phyloP scores from a whole-genome alignment of 1,140 invertebrate genomes.

The Dendroctonus valens region DNA sequence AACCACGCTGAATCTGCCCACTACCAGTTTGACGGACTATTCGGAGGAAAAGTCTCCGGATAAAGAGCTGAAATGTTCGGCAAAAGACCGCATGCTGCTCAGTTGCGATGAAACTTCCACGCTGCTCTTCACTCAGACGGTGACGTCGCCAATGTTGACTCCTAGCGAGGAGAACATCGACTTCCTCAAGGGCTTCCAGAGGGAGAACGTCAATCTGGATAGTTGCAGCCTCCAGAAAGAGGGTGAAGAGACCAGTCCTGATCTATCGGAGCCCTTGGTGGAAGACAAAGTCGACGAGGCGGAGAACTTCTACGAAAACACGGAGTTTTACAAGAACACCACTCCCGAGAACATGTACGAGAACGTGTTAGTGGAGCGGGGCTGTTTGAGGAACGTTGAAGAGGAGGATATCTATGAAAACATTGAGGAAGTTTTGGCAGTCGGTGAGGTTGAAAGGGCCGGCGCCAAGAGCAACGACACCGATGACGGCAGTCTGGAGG shows the following conservation, averaged over 20 bases:
- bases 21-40: slow-evolving; percentile 35
- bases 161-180: slow-evolving; percentile 51
- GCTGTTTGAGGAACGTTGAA: slow-evolving; percentile 10
- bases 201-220: slow-evolving; percentile 35
- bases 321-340: slow-evolving; percentile 27
- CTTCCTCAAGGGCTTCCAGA: slow-evolving; percentile 48
- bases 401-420: slow-evolving; percentile 36
- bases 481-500: slow-evolving; percentile 26
- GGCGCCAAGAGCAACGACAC: slow-evolving; percentile 17
- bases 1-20: slow-evolving; percentile 30
- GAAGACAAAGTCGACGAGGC: slow-evolving; percentile 12
- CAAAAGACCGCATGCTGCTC: slow-evolving; percentile 48
- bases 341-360: slow-evolving; percentile 39
- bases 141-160: slow-evolving; percentile 50
- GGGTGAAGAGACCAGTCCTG: slow-evolving; percentile 19
- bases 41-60: slow-evolving; percentile 34
- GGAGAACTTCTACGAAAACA: slow-evolving; percentile 40
- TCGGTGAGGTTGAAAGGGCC: slow-evolving; percentile 3
- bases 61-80: slow-evolving; percentile 36
- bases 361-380: slow-evolving; percentile 32
- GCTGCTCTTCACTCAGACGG: slow-evolving; percentile 48
- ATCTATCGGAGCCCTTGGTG: slow-evolving; percentile 20
- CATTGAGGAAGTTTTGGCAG: slow-evolving; percentile 28
- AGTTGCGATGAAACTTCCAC: slow-evolving; percentile 46
- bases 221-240: slow-evolving; percentile 23